Evolutionary conservation across 23 tunicate genomes (phyloP), one percentile per base, ranked within the genome.

Genomic region (Styela clava): DNA sequence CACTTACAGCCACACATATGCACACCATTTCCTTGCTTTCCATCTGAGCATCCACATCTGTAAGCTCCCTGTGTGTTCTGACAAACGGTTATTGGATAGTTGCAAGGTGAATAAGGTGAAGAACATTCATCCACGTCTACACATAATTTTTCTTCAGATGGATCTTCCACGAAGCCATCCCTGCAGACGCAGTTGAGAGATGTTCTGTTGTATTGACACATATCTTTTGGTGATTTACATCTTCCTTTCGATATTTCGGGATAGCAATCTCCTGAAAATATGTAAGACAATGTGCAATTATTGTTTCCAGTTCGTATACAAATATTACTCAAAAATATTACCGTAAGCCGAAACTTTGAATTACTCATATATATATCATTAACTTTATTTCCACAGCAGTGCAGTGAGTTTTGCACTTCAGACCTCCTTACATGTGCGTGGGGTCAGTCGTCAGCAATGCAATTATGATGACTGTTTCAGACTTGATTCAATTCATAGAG

Each of bases 251-350:
- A 67, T 44, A 44, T 44, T 22, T 67, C 71, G 23, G 71, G 71
- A 29, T 67, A 67, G 71, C 71, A 67, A 29, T 67, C 12, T 67
- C 71, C 71, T 67, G 71, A 18, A 16, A 67, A 67, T n/a, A n/a
- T n/a, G n/a, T n/a, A n/a, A n/a, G n/a, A n/a, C n/a, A n/a, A n/a
- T n/a, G n/a, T n/a, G n/a, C n/a, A n/a, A n/a, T n/a, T n/a, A n/a
- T n/a, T n/a, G n/a, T n/a, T n/a, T n/a, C n/a, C n/a, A n/a, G n/a
- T n/a, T n/a, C n/a, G n/a, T n/a, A n/a, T n/a, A n/a, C n/a, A n/a
- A n/a, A n/a, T n/a, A n/a, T n/a, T n/a, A n/a, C n/a, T n/a, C n/a
- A n/a, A n/a, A n/a, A n/a, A n/a, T n/a, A n/a, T n/a, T n/a, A n/a
- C n/a, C n/a, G n/a, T n/a, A n/a, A n/a, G n/a, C n/a, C n/a, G n/a